Percentiles rank a stretch among this genome's conserved stretches.
Evolutionary conservation across 2,888 invertebrate species (phyloP).

Genomic region (Chloroclysta siterata): DNA sequence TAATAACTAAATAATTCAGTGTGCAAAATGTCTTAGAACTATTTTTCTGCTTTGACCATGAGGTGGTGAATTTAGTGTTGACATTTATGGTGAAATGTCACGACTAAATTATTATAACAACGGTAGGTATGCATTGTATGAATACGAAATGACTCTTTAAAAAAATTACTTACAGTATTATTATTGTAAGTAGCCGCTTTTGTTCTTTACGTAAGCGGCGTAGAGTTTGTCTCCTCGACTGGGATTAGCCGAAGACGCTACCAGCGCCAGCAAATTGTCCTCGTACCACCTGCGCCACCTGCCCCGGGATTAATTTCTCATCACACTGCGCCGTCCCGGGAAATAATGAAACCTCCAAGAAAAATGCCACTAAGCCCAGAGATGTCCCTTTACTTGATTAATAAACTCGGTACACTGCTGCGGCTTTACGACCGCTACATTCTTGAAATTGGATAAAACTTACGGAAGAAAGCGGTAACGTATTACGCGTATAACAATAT

Average conservation of each 20-base stretch:
- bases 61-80: too few species aligned
- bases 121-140: not conserved
- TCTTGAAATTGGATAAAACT: slow-evolving; percentile 52
- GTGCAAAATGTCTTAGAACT: too few species aligned
- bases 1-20: too few species aligned
- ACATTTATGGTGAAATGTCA: too few species aligned
- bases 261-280: slow-evolving; percentile 65
- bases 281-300: slow-evolving; percentile 73
- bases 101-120: too few species aligned
- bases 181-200: slow-evolving; percentile 21
- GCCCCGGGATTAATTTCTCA: slow-evolving; percentile 82
- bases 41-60: too few species aligned
- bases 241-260: slow-evolving; percentile 49
- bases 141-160: not conserved
- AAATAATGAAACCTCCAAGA: slow-evolving; percentile 77
- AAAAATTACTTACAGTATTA: not conserved
- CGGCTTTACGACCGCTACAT: slow-evolving; percentile 52
- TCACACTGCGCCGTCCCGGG: slow-evolving; percentile 71
- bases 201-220: slow-evolving; percentile 20
- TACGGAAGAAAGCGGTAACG: slow-evolving; percentile 18
- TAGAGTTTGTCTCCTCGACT: slow-evolving; percentile 44
- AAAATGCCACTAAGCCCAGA: slow-evolving; percentile 74
- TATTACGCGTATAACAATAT: slow-evolving; percentile 11
- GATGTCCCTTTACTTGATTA: slow-evolving; percentile 73
- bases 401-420: slow-evolving; percentile 66